Percentiles rank a stretch among this genome's conserved stretches.
These are phyloP conservation scores for Pseudoatta argentina DNA, from an alignment of 1,140 invertebrate genomes.

Conservation along the genomic window DNA sequence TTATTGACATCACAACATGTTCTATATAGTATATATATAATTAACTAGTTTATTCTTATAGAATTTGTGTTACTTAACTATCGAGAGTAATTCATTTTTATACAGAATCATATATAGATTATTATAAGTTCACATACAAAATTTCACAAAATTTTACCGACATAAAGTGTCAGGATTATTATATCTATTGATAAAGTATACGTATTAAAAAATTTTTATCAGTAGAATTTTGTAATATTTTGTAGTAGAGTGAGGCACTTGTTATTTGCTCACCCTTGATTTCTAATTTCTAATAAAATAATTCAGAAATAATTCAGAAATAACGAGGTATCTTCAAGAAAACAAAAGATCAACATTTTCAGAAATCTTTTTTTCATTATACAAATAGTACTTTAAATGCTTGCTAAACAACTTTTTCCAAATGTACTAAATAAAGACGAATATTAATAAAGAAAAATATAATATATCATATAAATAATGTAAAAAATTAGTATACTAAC, in stretches of 20 bases:
- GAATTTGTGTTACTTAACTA: conserved; percentile 24
- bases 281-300: conserved; percentile 22
- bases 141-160: conserved; percentile 31
- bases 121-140: not conserved
- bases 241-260: conserved; percentile 39
- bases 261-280: conserved; percentile 13
- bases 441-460: conserved; percentile 17
- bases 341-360: not conserved
- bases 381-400: not conserved
- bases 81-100: not conserved
- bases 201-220: not conserved
- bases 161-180: conserved; percentile 25
- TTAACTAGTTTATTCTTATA: not conserved
- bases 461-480: conserved; percentile 29
- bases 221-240: conserved; percentile 22
- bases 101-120: not conserved
- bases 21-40: conserved; percentile 4
- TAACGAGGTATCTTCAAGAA: not conserved
- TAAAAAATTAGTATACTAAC: conserved; percentile 13
- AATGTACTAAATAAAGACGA: conserved; percentile 9
- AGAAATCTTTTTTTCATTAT: not conserved
- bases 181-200: not conserved
- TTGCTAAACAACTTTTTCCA: not conserved
- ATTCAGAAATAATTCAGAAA: not conserved
- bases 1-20: conserved; percentile 23